phyloP scores from a whole-genome alignment of 1,140 invertebrate genomes.

The Monomorium pharaonis region DNA sequence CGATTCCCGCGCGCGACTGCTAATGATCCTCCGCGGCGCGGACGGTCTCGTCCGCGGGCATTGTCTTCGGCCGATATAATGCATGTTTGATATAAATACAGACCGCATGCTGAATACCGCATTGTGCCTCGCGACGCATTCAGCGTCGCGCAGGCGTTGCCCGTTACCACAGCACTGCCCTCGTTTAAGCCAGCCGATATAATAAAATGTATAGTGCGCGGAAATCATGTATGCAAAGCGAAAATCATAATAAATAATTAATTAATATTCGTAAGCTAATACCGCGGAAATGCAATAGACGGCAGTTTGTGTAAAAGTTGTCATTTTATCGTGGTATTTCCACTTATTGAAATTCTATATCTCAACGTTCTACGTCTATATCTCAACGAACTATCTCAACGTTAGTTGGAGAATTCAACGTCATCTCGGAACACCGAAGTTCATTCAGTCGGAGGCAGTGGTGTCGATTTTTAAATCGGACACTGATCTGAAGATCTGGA shows the following conservation, averaged over 20 bases:
- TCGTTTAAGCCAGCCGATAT: neutral
- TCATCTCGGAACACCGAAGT: too few species aligned
- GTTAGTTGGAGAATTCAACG: too few species aligned
- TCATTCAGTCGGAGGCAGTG: too few species aligned
- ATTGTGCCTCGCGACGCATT: neutral
- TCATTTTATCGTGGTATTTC: neutral
- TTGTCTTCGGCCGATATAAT: constrained; percentile 41
- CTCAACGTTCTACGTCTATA: too few species aligned
- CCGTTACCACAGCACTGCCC: neutral
- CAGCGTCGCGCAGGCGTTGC: neutral
- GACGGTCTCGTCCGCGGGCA: neutral
- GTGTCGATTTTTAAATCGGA: too few species aligned
- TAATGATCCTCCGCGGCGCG: constrained; percentile 7
- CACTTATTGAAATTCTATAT: neutral
- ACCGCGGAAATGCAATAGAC: neutral
- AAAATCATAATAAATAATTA: neutral
- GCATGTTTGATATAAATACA: neutral
- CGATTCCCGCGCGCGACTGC: constrained; percentile 4
- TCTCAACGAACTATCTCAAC: too few species aligned
- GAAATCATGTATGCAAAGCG: neutral
- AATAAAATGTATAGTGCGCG: neutral
- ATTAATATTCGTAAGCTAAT: neutral
- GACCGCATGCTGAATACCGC: neutral
- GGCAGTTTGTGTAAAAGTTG: neutral
- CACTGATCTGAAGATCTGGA: too few species aligned